These are phyloP conservation scores for Myopa tessellatipennis DNA, from an alignment of 2,888 invertebrate species.

Conservation along the genomic window DNA sequence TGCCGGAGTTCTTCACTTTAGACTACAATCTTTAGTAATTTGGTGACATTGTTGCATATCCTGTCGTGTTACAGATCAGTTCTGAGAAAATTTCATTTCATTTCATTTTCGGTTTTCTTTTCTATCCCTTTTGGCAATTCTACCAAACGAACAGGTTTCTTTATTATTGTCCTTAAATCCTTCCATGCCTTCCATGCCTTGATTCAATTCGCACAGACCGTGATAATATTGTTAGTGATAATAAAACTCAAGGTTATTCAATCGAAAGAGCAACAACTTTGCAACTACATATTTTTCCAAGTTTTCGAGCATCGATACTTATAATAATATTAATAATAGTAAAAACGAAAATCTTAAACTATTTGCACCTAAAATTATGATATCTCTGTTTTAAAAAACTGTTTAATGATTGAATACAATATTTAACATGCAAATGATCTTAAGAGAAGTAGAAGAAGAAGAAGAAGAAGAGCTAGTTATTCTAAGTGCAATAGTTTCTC, in stretches of 20 bases:
- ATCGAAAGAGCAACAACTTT: neutral
- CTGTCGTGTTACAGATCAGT: conserved; percentile 22
- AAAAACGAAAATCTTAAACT: too few species aligned
- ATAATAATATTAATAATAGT: too few species aligned
- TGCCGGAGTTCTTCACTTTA: too few species aligned
- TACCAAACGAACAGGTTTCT: conserved; percentile 18
- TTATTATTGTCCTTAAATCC: conserved; percentile 2
- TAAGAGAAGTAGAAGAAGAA: too few species aligned
- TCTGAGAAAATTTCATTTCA: conserved; percentile 12
- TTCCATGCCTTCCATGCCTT: neutral
- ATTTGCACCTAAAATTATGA: too few species aligned
- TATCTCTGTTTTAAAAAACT: too few species aligned
- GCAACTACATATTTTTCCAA: too few species aligned
- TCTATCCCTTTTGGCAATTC: neutral
- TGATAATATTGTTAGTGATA: conserved; percentile 41
- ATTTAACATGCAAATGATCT: too few species aligned
- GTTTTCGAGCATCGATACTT: too few species aligned
- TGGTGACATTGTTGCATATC: conserved; percentile 9
- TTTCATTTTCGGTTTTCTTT: conserved; percentile 24
- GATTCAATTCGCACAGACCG: conserved; percentile 39
- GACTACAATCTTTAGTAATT: conserved; percentile 7
- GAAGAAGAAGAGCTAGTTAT: too few species aligned
- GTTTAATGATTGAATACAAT: too few species aligned
- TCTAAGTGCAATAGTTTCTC: too few species aligned
- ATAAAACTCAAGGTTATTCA: conserved; percentile 39